Evolutionary conservation across 23 tunicate genomes (phyloP), one percentile per base, ranked within the genome.

Genomic region (Phallusia fumigata): DNA sequence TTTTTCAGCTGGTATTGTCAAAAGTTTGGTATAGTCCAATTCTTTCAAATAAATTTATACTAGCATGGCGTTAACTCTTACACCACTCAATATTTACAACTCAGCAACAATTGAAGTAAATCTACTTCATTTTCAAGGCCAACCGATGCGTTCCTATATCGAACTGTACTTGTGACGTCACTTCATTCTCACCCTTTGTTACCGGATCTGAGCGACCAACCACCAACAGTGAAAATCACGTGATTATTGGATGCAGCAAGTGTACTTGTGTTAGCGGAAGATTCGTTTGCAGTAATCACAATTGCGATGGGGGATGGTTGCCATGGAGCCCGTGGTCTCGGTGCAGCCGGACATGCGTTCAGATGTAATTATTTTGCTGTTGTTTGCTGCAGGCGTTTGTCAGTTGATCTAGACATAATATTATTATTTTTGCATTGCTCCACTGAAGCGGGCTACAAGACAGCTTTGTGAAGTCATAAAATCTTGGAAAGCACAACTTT

Each of bases 321-420:
- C 84, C 84, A 65, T 89, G 93, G 93, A 79, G 76, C 21, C 47
- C 22, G 31, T 89, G 93, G 93, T 84, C 93, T 35, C 88, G 0
- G 35, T 86, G 90, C 76, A 65, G 82, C 44, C 80, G 75, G 18
- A 47, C 80, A 0, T 86, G 90, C 84, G 75, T 86, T 0, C 22
- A 79, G 24, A 65, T 80, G 90, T 86, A 53, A 86, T 74, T 74
- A 5, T 30, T 32, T 32, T 65, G 31, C 11, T 65, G n/a, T n/a
- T n/a, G n/a, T n/a, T n/a, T n/a, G n/a, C n/a, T n/a, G n/a, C n/a
- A n/a, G n/a, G n/a, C n/a, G n/a, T n/a, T n/a, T n/a, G n/a, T n/a
- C n/a, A n/a, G n/a, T n/a, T n/a, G n/a, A n/a, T n/a, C n/a, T n/a
- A n/a, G n/a, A n/a, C n/a, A n/a, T n/a, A n/a, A n/a, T n/a, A n/a